A percentile compares a stretch with the other conserved stretches of the same genome.
These are phyloP conservation scores for Eulemur macaco DNA, from an alignment of 2,113 vertebrate species.

Conservation along the genomic window DNA sequence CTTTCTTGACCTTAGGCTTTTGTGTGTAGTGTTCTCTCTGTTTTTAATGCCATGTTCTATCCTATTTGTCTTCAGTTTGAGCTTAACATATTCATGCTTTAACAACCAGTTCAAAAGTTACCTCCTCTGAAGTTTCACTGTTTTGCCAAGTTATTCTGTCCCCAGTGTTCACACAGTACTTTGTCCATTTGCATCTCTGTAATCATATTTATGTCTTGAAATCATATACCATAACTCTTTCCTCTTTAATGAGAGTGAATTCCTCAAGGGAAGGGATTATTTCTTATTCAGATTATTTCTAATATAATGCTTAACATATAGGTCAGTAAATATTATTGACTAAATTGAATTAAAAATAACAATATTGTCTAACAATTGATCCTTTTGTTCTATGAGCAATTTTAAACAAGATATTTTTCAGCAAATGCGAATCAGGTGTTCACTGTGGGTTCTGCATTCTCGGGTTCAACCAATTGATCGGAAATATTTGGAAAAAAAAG, in stretches of 20 bases:
- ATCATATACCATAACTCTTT: neutral
- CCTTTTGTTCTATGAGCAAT: neutral
- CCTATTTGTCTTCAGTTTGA: neutral
- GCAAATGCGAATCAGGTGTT: neutral
- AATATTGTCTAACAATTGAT: neutral
- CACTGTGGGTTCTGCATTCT: neutral
- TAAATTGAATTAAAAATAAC: conserved; percentile 36
- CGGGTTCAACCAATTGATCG: neutral
- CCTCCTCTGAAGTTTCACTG: neutral
- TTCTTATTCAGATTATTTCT: conserved; percentile 22
- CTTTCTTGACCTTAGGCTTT: neutral
- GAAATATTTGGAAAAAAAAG: neutral
- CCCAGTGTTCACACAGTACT: neutral
- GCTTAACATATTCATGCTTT: neutral
- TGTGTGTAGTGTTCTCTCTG: neutral
- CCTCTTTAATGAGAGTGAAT: neutral
- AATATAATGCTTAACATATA: neutral
- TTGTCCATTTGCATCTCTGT: neutral
- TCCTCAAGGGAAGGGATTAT: neutral
- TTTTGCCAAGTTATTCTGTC: neutral
- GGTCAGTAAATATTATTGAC: conserved; percentile 17
- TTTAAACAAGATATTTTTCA: conserved; percentile 6
- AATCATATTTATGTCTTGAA: neutral
- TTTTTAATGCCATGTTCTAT: conserved; percentile 2
- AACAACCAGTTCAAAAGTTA: neutral